These are phyloP conservation scores for Encarsia formosa DNA, from an alignment of 2,888 invertebrate genomes.

Conservation along the genomic window DNA sequence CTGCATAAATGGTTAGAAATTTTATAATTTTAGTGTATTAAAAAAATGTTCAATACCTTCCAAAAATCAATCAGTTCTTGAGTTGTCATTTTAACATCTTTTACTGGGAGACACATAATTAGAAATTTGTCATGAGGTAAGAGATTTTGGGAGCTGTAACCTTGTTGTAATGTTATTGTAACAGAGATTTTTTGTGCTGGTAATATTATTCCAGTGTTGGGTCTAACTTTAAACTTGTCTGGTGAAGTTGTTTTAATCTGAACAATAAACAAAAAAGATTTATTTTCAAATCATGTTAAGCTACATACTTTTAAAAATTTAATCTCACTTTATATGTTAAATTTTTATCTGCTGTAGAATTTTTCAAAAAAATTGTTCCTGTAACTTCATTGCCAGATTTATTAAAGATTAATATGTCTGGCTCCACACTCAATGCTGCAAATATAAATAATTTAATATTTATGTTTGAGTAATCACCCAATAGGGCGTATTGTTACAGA, in stretches of 20 bases:
- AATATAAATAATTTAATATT: constrained; percentile 20
- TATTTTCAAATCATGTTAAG: not conserved
- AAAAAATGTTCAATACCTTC: constrained; percentile 66
- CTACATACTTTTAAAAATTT: not conserved
- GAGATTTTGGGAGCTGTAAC: constrained; percentile 64
- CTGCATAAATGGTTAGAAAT: constrained; percentile 2
- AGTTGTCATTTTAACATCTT: constrained; percentile 54
- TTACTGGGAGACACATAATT: constrained; percentile 74
- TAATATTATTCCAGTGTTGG: constrained; percentile 73
- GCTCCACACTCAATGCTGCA: constrained; percentile 46
- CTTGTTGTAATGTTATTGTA: constrained; percentile 71
- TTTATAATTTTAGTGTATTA: not conserved
- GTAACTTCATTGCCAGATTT: constrained; percentile 65
- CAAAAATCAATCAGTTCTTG: constrained; percentile 71
- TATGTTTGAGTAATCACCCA: no score
- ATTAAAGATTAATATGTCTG: constrained; percentile 67
- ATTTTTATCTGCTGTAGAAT: constrained; percentile 57
- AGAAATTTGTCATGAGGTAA: constrained; percentile 78
- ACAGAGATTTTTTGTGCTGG: constrained; percentile 64
- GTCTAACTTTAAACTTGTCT: constrained; percentile 89
- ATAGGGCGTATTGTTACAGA: not conserved
- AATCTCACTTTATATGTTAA: constrained; percentile 63
- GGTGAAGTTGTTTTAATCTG: constrained; percentile 95
- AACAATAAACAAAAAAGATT: constrained; percentile 7
- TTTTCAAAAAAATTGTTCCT: constrained; percentile 66